Percentiles rank a stretch among this genome's conserved stretches.
Evolutionary conservation across 2,797 vertebrate genomes (phyloP).

Genomic region (Amblyraja radiata): DNA sequence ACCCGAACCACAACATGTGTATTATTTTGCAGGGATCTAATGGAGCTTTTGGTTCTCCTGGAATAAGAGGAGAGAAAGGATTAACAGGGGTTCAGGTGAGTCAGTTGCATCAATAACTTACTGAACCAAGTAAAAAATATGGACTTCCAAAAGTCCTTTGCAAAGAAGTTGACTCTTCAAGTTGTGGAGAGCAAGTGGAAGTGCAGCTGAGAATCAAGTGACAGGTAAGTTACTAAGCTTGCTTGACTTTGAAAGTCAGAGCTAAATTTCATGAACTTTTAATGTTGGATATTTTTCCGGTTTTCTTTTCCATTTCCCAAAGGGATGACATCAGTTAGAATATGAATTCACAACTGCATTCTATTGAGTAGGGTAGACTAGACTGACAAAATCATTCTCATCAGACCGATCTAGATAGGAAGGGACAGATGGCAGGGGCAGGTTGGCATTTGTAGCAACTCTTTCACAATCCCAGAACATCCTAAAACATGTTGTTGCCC

Average conservation of each 20-base stretch:
- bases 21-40: constrained; percentile 58
- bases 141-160: too few species aligned
- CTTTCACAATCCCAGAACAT: too few species aligned
- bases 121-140: background rate
- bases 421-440: background rate
- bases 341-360: background rate
- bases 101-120: background rate
- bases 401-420: too few species aligned
- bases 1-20: background rate
- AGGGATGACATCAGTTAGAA: background rate
- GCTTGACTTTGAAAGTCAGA: background rate
- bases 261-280: background rate
- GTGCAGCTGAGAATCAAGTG: background rate
- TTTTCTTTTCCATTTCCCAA: background rate
- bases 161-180: background rate
- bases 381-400: background rate
- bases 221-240: background rate
- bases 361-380: background rate
- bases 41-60: constrained; percentile 61
- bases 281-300: too few species aligned
- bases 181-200: background rate
- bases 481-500: too few species aligned
- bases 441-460: background rate
- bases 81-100: constrained; percentile 64
- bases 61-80: constrained; percentile 59